These are phyloP conservation scores for Alectura lathami DNA, from an alignment of 2,113 vertebrate genomes.

Conservation along the genomic window DNA sequence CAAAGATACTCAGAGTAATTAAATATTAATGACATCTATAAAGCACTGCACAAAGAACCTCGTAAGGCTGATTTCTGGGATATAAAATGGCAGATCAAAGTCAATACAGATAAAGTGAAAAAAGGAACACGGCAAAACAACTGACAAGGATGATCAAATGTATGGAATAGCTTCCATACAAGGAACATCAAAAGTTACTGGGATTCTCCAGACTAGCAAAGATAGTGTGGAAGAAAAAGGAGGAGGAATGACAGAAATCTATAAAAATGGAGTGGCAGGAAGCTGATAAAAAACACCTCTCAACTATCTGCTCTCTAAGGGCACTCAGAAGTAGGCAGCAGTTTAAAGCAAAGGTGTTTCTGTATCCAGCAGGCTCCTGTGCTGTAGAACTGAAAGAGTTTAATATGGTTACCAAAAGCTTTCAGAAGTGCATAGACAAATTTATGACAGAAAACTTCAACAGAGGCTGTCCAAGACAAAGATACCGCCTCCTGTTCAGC, in stretches of 20 bases:
- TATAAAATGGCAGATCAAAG: neutral
- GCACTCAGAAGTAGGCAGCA: neutral
- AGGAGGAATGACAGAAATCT: neutral
- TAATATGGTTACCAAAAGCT: accelerated
- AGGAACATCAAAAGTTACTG: neutral
- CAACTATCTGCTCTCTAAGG: neutral
- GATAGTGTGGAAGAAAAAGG: neutral
- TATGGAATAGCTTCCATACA: neutral
- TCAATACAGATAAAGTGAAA: neutral
- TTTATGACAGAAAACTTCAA: neutral
- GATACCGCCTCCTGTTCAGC: neutral
- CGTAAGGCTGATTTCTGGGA: neutral
- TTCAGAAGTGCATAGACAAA: neutral
- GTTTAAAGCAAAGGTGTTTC: neutral
- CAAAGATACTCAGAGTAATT: neutral
- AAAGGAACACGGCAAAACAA: neutral
- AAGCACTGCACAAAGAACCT: neutral
- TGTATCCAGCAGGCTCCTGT: neutral
- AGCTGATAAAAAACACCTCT: neutral
- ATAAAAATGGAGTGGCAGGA: neutral
- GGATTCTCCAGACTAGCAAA: neutral
- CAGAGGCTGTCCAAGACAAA: neutral
- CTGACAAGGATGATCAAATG: neutral
- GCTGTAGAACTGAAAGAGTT: neutral
- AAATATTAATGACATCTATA: neutral